These are phyloP conservation scores for Liasis olivaceus DNA, from an alignment of 2,797 vertebrate species.

Conservation along the genomic window DNA sequence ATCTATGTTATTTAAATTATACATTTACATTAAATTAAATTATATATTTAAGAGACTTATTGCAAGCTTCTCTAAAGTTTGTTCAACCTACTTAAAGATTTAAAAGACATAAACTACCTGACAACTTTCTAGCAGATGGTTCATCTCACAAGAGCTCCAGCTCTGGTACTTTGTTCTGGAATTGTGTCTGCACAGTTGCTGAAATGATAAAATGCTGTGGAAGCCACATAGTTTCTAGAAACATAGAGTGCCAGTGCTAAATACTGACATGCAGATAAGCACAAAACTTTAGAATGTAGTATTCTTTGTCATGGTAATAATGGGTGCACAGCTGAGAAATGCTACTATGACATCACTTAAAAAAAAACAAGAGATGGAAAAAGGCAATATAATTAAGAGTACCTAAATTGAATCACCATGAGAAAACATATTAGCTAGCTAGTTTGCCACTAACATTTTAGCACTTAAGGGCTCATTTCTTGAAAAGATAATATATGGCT, in stretches of 20 bases:
- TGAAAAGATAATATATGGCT: neutral
- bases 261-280: neutral
- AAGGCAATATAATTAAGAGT: slow-evolving; percentile 9
- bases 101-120: neutral
- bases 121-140: neutral
- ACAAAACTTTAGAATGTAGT: slow-evolving; percentile 32
- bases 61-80: neutral
- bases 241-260: neutral
- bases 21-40: neutral
- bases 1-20: neutral
- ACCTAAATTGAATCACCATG: slow-evolving; percentile 28
- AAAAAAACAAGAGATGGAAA: slow-evolving; percentile 29
- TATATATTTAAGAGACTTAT: neutral
- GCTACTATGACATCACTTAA: slow-evolving; percentile 15
- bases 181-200: neutral
- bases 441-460: neutral
- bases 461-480: neutral
- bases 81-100: neutral
- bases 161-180: neutral
- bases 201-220: neutral
- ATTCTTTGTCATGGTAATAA: slow-evolving; percentile 58
- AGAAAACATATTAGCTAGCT: neutral
- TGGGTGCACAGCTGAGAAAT: slow-evolving; percentile 43
- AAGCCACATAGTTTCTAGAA: neutral
- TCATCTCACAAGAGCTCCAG: neutral